These are phyloP conservation scores for Istiophorus platypterus DNA, from an alignment of 2,113 vertebrate genomes.

Conservation along the genomic window DNA sequence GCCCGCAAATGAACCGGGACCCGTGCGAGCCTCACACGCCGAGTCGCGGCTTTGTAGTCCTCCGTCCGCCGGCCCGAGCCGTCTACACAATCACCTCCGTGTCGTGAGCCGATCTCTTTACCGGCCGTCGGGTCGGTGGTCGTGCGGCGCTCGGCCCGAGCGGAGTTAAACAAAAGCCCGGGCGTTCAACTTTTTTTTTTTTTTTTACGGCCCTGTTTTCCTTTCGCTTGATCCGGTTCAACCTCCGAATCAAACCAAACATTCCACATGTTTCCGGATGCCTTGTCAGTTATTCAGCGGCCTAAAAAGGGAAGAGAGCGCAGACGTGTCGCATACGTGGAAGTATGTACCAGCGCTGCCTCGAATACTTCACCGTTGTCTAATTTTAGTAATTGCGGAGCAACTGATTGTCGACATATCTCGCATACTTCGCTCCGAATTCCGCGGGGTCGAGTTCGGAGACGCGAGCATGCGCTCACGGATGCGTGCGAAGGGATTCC, in stretches of 20 bases:
- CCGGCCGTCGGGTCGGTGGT: slow-evolving; percentile 9
- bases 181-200: slow-evolving; percentile 22
- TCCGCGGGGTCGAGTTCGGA: background rate
- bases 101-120: slow-evolving; percentile 32
- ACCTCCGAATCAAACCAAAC: slow-evolving; percentile 24
- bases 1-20: slow-evolving; percentile 3
- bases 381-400: background rate
- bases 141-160: background rate
- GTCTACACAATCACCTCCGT: slow-evolving; percentile 13
- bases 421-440: background rate
- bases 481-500: background rate
- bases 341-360: slow-evolving; percentile 7
- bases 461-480: background rate
- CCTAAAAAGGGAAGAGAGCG: slow-evolving; percentile 1
- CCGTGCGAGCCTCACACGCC: slow-evolving; percentile 6
- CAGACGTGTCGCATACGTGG: slow-evolving; percentile 1
- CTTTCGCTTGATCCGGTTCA: slow-evolving; percentile 12
- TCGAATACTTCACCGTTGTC: slow-evolving; percentile 13
- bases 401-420: slow-evolving; percentile 7
- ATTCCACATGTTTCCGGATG: slow-evolving; percentile 45
- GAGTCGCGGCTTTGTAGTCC: slow-evolving; percentile 28
- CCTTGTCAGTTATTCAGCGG: slow-evolving; percentile 46
- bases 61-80: background rate
- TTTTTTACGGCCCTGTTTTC: slow-evolving; percentile 25
- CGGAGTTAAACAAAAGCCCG: slow-evolving; percentile 39